A percentile compares a stretch with the other conserved stretches of the same genome.
Conservation (phyloP, 2,888 invertebrate genomes). For the Reticulitermes lucifugus region DNA sequence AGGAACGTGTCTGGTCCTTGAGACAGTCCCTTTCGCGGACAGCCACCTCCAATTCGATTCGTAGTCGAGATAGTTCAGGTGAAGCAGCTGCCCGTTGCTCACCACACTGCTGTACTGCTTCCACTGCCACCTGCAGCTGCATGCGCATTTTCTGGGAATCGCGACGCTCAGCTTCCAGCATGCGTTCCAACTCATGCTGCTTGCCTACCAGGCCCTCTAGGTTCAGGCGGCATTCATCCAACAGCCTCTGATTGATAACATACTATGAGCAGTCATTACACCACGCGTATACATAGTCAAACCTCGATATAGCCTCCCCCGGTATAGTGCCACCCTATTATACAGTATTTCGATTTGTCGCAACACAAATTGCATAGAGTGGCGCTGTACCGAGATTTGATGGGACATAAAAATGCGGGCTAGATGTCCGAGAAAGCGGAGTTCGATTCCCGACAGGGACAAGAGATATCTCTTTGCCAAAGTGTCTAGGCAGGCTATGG, state of each 20-base stretch:
- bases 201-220: background rate
- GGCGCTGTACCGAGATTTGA: too few species aligned
- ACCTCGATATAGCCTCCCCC: too few species aligned
- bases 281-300: too few species aligned
- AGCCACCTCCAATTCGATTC: background rate
- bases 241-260: background rate
- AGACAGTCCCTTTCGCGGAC: background rate
- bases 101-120: background rate
- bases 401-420: too few species aligned
- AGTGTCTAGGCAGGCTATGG: too few species aligned
- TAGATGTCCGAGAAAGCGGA: too few species aligned
- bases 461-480: too few species aligned
- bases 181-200: constrained; percentile 8
- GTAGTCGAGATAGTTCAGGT: background rate
- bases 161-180: background rate
- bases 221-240: background rate
- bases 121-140: background rate
- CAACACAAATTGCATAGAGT: too few species aligned
- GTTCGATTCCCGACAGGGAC: too few species aligned
- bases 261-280: too few species aligned
- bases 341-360: too few species aligned
- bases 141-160: background rate
- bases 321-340: too few species aligned
- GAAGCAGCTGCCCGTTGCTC: background rate
- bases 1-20: background rate